These are phyloP conservation scores for Gymnothorax reevesii DNA, from an alignment of 2,797 vertebrate genomes.

Conservation along the genomic window DNA sequence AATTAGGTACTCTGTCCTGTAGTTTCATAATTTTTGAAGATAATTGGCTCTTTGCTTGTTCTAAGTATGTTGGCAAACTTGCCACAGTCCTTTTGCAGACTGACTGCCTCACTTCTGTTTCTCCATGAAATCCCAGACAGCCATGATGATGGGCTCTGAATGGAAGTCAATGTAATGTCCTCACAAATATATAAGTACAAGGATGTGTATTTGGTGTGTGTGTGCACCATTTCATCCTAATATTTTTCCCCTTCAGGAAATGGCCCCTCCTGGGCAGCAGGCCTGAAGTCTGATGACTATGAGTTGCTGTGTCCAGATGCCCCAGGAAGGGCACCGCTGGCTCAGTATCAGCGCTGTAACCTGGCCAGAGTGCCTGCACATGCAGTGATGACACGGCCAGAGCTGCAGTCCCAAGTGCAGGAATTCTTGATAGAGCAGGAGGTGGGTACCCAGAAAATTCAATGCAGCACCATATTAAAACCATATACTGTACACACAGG, in stretches of 20 bases:
- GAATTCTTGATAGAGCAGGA: constrained; percentile 72
- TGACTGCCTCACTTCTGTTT: no score
- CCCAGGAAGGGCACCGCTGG: constrained; percentile 55
- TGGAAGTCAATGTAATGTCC: no score
- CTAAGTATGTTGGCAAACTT: no score
- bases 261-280: constrained; percentile 51
- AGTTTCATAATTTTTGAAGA: no score
- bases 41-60: no score
- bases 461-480: no score
- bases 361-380: constrained; percentile 80
- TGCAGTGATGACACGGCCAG: constrained; percentile 80
- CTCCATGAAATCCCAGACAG: no score
- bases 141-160: no score
- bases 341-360: constrained; percentile 66
- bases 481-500: no score
- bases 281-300: constrained; percentile 56
- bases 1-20: no score
- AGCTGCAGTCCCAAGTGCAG: constrained; percentile 60
- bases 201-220: not conserved
- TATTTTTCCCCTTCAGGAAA: constrained; percentile 46
- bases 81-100: no score
- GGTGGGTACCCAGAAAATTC: constrained; percentile 61
- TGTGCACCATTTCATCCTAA: not conserved
- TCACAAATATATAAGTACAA: no score
- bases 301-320: constrained; percentile 77